A percentile compares a stretch with the other conserved stretches of the same genome.
Conservation (phyloP, 2,113 vertebrate genomes). For the Pelusios castaneus region DNA sequence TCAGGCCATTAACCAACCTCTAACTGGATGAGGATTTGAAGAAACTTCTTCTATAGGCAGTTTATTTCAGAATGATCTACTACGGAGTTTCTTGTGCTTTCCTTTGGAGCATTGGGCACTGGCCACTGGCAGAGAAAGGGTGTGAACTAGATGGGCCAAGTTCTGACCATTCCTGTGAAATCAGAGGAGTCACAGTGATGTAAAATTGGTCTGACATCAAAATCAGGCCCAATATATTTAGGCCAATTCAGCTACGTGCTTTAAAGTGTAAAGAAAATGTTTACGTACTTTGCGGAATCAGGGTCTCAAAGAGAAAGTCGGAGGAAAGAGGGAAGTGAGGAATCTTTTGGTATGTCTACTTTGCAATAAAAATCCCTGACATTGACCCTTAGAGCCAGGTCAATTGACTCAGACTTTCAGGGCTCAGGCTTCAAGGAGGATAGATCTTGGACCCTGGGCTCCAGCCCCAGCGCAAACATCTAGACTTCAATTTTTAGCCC, state of each 20-base stretch:
- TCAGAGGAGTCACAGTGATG: not conserved
- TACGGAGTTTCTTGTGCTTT: not conserved
- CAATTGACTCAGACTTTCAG: not conserved
- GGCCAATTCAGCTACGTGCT: not conserved
- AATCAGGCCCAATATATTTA: not conserved
- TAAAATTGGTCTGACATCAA: not conserved
- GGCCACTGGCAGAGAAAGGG: not conserved
- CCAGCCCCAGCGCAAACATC: not conserved
- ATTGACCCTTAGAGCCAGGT: not conserved
- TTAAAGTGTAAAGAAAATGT: not conserved
- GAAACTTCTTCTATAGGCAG: not conserved
- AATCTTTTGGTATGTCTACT: not conserved
- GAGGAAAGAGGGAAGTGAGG: not conserved
- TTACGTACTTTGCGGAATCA: not conserved
- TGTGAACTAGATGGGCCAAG: not conserved
- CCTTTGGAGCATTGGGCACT: not conserved
- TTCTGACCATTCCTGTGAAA: not conserved
- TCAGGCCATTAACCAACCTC: not conserved
- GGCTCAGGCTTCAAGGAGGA: not conserved
- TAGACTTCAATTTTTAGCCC: not conserved
- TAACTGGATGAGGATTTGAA: not conserved
- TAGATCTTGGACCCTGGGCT: not conserved
- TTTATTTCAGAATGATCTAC: not conserved
- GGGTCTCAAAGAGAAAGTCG: not conserved
- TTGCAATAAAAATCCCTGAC: not conserved